phyloP scores from a whole-genome alignment of 2,113 vertebrate species.

The Onychorhynchus coronatus region DNA sequence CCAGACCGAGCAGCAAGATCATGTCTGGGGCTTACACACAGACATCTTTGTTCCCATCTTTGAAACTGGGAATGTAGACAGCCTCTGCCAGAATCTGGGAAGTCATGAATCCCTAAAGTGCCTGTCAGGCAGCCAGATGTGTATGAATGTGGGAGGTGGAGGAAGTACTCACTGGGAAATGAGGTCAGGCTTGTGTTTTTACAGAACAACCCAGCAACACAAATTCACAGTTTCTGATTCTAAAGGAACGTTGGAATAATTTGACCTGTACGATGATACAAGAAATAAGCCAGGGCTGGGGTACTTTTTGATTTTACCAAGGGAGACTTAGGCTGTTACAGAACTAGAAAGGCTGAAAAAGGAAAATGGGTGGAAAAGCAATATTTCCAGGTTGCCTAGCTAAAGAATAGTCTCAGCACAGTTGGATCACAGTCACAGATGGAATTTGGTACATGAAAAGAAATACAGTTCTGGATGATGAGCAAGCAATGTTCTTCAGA shows the following conservation, averaged over 20 bases:
- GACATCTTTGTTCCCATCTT: not conserved
- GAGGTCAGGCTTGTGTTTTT: not conserved
- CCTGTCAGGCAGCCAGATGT: not conserved
- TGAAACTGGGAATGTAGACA: not conserved
- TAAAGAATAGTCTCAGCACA: not conserved
- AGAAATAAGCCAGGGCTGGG: not conserved
- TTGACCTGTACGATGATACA: not conserved
- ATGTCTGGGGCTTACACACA: not conserved
- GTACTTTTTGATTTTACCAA: not conserved
- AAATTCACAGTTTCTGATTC: not conserved
- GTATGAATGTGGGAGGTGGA: not conserved
- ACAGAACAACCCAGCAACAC: not conserved
- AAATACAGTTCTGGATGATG: not conserved
- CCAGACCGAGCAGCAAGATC: not conserved
- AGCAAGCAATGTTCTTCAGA: slow-evolving; percentile 7
- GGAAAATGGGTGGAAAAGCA: not conserved
- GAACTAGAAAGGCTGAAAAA: not conserved
- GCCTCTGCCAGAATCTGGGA: not conserved
- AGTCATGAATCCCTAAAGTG: not conserved
- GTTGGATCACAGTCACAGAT: not conserved
- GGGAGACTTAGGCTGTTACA: not conserved
- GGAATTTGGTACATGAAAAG: not conserved
- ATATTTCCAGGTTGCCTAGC: not conserved
- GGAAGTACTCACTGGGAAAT: not conserved
- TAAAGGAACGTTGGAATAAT: not conserved